Percentiles rank a stretch among this genome's conserved stretches.
Conservation (phyloP, 2,113 vertebrate genomes). For the Dasyprocta punctata region DNA sequence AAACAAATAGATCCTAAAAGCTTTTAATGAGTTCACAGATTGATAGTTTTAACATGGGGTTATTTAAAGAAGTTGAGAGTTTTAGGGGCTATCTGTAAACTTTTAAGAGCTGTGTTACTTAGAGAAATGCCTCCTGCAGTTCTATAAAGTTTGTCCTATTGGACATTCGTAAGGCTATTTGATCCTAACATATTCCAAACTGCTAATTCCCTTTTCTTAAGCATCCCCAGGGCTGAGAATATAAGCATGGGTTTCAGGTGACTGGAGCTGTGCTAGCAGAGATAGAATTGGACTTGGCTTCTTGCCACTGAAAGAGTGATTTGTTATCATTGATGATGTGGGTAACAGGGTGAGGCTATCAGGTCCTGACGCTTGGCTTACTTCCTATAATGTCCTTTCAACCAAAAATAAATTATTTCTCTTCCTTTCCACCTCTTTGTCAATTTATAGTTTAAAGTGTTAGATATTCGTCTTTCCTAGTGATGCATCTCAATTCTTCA, state of each 20-base stretch:
- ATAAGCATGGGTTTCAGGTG: background rate
- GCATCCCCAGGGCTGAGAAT: background rate
- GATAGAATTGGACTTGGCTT: background rate
- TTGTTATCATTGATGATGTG: background rate
- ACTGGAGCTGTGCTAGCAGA: background rate
- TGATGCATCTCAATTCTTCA: background rate
- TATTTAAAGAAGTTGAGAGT: slow-evolving; percentile 41
- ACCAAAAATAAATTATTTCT: background rate
- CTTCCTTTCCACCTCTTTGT: background rate
- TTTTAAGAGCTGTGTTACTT: slow-evolving; percentile 20
- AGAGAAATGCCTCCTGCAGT: background rate
- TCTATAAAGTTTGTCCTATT: slow-evolving; percentile 8
- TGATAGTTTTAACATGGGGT: background rate
- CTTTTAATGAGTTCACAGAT: background rate
- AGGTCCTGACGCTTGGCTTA: background rate
- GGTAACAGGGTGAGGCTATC: background rate
- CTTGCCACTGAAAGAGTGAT: background rate
- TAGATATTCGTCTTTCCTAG: background rate
- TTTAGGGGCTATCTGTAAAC: slow-evolving; percentile 4
- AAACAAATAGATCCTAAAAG: slow-evolving; percentile 8
- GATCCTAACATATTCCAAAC: background rate
- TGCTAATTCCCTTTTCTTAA: background rate
- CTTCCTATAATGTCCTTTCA: background rate
- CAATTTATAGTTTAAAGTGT: background rate
- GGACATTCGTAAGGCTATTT: background rate